Evolutionary conservation across 1,140 invertebrate species (phyloP).

Genomic region (Cepaea nemoralis): DNA sequence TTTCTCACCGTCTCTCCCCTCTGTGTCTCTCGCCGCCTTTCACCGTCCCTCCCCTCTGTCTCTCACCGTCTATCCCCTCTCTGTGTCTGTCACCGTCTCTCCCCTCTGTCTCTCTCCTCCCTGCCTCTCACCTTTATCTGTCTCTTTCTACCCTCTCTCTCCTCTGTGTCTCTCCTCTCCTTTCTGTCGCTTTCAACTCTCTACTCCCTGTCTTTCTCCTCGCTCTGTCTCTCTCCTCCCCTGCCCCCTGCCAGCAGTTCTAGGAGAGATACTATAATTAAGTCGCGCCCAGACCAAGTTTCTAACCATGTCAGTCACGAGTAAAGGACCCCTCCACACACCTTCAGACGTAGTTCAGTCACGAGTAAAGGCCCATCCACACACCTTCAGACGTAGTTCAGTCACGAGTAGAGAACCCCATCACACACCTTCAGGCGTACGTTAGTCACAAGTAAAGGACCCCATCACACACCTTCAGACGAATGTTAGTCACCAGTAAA

Average conservation of each 20-base stretch:
- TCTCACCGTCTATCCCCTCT: not conserved
- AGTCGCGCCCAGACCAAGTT: no score
- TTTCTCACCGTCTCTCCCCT: not conserved
- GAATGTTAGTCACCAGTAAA: no score
- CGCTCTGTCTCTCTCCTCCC: not conserved
- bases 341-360: no score
- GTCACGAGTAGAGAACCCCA: no score
- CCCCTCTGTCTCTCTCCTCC: not conserved
- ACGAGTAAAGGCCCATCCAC: no score
- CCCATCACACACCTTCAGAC: no score
- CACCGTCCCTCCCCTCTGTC: not conserved
- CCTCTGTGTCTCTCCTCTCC: not conserved
- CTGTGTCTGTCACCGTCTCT: not conserved
- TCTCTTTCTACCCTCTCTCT: not conserved
- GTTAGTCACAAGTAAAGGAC: no score
- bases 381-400: no score
- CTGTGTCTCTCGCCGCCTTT: not conserved
- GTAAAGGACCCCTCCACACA: no score
- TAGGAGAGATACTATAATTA: no score
- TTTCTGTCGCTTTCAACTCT: not conserved
- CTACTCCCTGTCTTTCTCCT: not conserved
- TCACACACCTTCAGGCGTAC: no score
- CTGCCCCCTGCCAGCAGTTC: not conserved
- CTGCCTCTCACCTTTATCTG: not conserved
- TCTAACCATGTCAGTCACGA: no score